Conservation (phyloP, 2,888 invertebrate species). For the Buathra laborator region DNA sequence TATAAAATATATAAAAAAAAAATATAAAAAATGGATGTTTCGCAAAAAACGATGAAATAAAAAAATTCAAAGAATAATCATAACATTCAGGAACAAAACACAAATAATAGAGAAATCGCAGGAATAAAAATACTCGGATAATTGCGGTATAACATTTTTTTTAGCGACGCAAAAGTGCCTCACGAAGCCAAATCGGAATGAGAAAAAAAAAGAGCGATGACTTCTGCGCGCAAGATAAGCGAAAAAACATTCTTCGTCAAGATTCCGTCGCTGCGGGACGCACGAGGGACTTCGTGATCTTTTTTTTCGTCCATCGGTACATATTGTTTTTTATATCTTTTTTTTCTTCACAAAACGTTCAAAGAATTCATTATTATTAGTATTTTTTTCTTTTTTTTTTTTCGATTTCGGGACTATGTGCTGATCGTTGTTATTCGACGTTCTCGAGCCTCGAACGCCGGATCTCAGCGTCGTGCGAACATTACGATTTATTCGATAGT, state of each 20-base stretch:
- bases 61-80: not conserved
- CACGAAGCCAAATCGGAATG: not conserved
- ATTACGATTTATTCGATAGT: not conserved
- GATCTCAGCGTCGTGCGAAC: slow-evolving; percentile 50
- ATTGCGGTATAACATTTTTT: not conserved
- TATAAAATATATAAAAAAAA: not conserved
- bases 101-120: not conserved
- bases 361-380: not conserved
- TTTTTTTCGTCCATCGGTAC: slow-evolving; percentile 82
- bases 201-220: not conserved
- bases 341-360: slow-evolving; percentile 63
- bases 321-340: slow-evolving; percentile 78
- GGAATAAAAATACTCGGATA: not conserved
- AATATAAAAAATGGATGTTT: not conserved
- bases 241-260: slow-evolving; percentile 36
- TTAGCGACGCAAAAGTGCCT: not conserved
- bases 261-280: slow-evolving; percentile 68
- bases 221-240: slow-evolving; percentile 6
- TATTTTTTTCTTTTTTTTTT: slow-evolving; percentile 7
- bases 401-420: not conserved
- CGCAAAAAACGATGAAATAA: not conserved
- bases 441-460: slow-evolving; percentile 63
- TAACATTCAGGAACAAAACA: too few species aligned
- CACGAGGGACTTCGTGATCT: slow-evolving; percentile 81
- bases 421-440: slow-evolving; percentile 51